These are phyloP conservation scores for Otis tarda DNA, from an alignment of 2,113 vertebrate species.

Conservation along the genomic window DNA sequence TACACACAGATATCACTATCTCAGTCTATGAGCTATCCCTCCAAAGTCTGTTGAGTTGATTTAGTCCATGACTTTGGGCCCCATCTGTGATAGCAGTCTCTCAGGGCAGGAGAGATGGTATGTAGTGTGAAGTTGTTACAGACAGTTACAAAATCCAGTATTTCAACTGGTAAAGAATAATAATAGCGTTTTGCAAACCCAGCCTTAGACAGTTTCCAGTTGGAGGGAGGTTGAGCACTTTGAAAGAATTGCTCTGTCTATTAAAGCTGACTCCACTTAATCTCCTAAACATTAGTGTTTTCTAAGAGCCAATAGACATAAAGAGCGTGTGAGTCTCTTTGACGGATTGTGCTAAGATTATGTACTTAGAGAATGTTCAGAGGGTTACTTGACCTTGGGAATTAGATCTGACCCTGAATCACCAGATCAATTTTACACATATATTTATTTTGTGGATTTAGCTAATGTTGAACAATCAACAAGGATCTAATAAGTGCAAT, in stretches of 20 bases:
- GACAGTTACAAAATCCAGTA: not conserved
- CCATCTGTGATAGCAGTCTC: no score
- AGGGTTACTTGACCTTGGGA: slow-evolving; percentile 73
- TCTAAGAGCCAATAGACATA: slow-evolving; percentile 54
- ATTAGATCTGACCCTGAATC: slow-evolving; percentile 69
- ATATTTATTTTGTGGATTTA: slow-evolving; percentile 67
- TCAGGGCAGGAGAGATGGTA: no score
- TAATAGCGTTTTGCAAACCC: slow-evolving; percentile 45
- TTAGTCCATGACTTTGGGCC: no score
- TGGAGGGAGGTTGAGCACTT: slow-evolving; percentile 45
- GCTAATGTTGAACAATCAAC: slow-evolving; percentile 37
- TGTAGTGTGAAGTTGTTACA: no score
- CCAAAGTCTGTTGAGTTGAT: no score
- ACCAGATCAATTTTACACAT: slow-evolving; percentile 63
- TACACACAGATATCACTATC: no score
- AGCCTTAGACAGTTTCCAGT: slow-evolving; percentile 32
- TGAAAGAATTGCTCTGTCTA: slow-evolving; percentile 53
- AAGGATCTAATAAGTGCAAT: slow-evolving; percentile 38
- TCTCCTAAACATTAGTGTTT: slow-evolving; percentile 68
- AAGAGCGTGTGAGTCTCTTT: slow-evolving; percentile 55
- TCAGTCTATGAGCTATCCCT: no score
- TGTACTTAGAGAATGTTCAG: slow-evolving; percentile 70
- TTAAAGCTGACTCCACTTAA: slow-evolving; percentile 62
- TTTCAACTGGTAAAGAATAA: not conserved
- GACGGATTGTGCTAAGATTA: slow-evolving; percentile 66